Base-by-base conservation (phyloP, 2,113 vertebrate genomes). In the Pungitius pungitius region DNA sequence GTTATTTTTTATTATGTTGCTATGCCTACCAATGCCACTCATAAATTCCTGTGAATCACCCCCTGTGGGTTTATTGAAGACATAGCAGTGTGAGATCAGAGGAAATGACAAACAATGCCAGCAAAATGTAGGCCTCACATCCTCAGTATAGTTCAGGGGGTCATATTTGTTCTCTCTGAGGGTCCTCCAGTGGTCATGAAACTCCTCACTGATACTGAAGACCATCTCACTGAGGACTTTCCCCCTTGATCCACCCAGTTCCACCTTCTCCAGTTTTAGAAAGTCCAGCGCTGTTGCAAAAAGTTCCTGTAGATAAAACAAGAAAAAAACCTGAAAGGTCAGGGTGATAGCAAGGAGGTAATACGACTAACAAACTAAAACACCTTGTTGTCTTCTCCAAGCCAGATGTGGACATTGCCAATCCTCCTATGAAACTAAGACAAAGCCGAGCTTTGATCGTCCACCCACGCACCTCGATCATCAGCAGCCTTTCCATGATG, bases 111-210 rank as follows among this genome's bases (percentile, higher is more conserved):
- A 57, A 30, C 43, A 42, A 60, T 72, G n/a, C 60, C 43, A 43
- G 4, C 12, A 55, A 26, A 30, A 26, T 9, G 54, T 55, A 2
- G 26, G 57, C 24, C 83, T 88, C 82, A 93, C 91, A 66, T 88
- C 56, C 60, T 90, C 87, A 11, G 73, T 90, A 40, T 90, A 94
- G 87, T 93, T 91, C 81, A 95, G 69, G 3, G 90, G 90, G 70
- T 87, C 88, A 14, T 93, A 89, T 93, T 95, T 94, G 86, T 92
- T 94, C 88, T 95, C 91, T 77, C 89, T 84, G 17, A 93, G 83
- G 62, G 89, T 67, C 47, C 93, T 93, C 90, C 91, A 93, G 60
- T 59, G 82, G 78, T 93, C 92, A 35, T 87, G 87, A 88, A 95
- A 93, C 69, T 92, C 89, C 65, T 95, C 90, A 8, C 76, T 94